Evolutionary conservation across 2,113 vertebrate species (phyloP).

Genomic region (Cyanocitta stelleri): DNA sequence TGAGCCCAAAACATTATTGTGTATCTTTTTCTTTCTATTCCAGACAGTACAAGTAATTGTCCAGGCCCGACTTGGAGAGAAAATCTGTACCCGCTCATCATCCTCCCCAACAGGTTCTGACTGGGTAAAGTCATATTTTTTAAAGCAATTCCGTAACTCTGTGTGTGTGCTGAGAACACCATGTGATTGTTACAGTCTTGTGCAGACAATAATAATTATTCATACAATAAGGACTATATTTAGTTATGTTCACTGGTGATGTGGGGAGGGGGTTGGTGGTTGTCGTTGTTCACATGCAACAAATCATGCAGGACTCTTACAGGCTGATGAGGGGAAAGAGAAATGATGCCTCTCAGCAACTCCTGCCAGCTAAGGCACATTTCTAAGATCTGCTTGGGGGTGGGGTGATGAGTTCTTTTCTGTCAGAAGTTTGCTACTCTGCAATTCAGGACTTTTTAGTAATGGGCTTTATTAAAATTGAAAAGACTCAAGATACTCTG

Average conservation of each 20-base stretch:
- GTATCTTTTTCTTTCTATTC: neutral
- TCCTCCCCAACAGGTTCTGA: constrained; percentile 98
- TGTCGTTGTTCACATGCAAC: neutral
- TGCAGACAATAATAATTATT: neutral
- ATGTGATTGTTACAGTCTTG: neutral
- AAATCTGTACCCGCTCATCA: constrained; percentile 92
- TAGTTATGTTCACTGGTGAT: neutral
- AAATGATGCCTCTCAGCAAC: neutral
- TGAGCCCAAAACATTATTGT: neutral
- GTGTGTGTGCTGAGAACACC: neutral
- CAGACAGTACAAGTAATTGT: constrained; percentile 98
- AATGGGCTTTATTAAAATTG: neutral
- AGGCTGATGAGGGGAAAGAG: neutral
- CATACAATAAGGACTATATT: neutral
- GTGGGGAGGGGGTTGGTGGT: neutral
- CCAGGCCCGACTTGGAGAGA: constrained; percentile 95
- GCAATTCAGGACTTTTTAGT: neutral
- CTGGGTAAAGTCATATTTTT: constrained; percentile 79
- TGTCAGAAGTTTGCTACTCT: neutral
- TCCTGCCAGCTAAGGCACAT: neutral
- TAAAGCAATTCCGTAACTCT: neutral
- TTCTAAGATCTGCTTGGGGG: neutral
- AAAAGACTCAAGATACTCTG: neutral
- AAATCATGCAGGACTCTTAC: neutral
- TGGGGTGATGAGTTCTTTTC: neutral